A percentile compares a stretch with the other conserved stretches of the same genome.
phyloP scores from a whole-genome alignment of 2,888 invertebrate species.

The Lochmaea crataegi region DNA sequence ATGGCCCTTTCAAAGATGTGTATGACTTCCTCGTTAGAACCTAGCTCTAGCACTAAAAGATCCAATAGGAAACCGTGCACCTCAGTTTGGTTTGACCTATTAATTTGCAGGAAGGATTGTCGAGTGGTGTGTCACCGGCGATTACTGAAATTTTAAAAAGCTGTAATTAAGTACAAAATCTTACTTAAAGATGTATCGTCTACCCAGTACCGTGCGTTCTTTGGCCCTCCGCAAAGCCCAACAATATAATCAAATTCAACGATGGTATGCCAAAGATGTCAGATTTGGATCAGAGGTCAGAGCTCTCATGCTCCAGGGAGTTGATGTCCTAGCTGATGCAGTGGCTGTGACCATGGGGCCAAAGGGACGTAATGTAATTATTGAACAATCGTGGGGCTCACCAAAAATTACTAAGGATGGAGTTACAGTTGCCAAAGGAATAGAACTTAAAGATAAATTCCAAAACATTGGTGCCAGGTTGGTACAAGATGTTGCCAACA shows the following conservation, averaged over 20 bases:
- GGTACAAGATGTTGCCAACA: constrained; percentile 99
- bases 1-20: no score
- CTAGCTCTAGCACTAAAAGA: no score
- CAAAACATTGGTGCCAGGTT: constrained; percentile 99
- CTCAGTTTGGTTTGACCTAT: no score
- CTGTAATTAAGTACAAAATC: constrained; percentile 5
- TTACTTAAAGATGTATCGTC: constrained; percentile 72
- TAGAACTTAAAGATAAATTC: constrained; percentile 98
- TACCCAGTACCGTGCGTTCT: constrained; percentile 73
- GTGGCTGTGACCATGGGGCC: constrained; percentile 99
- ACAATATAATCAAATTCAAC: constrained; percentile 61
- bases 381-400: constrained; percentile 99
- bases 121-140: constrained; percentile 18
- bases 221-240: constrained; percentile 65
- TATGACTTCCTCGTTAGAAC: no score
- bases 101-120: not conserved
- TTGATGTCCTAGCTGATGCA: constrained; percentile 97
- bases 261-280: constrained; percentile 94
- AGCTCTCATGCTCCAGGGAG: constrained; percentile 97
- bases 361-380: constrained; percentile 98
- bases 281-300: constrained; percentile 98
- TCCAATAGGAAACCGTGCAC: no score
- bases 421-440: constrained; percentile 98
- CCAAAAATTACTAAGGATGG: constrained; percentile 99
- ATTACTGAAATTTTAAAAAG: not conserved